These are phyloP conservation scores for Acipenser oxyrinchus DNA, from an alignment of 2,797 vertebrate species.

Conservation along the genomic window DNA sequence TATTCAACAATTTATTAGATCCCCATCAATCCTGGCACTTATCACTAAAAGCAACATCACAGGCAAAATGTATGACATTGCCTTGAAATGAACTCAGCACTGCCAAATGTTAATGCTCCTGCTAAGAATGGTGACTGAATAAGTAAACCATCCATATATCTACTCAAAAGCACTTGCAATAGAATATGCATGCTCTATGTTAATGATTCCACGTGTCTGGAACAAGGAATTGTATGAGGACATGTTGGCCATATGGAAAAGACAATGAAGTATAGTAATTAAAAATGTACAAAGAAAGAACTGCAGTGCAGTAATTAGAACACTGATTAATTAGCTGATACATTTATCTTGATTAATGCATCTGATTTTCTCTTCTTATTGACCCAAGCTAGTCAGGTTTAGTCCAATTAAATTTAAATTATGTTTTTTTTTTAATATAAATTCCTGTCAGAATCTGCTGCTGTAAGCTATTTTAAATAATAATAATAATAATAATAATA, in stretches of 20 bases:
- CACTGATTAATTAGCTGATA: slow-evolving; percentile 99
- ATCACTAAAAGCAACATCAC: slow-evolving; percentile 29
- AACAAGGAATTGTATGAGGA: slow-evolving; percentile 59
- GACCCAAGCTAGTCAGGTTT: slow-evolving; percentile 89
- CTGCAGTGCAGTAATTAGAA: slow-evolving; percentile 93
- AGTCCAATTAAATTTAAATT: slow-evolving; percentile 98
- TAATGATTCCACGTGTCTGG: slow-evolving; percentile 38
- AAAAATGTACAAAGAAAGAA: slow-evolving; percentile 96
- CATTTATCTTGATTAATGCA: slow-evolving; percentile 99
- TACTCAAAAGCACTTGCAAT: neutral
- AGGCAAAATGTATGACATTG: slow-evolving; percentile 2
- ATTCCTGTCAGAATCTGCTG: slow-evolving; percentile 60
- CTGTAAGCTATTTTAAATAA: slow-evolving; percentile 43
- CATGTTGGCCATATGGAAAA: slow-evolving; percentile 91
- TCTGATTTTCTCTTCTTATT: slow-evolving; percentile 92
- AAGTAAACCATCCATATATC: slow-evolving; percentile 1
- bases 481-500: too few species aligned
- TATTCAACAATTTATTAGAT: slow-evolving; percentile 67
- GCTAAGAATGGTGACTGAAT: slow-evolving; percentile 2
- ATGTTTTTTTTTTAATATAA: slow-evolving; percentile 71
- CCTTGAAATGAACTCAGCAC: slow-evolving; percentile 2
- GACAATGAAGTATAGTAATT: slow-evolving; percentile 98
- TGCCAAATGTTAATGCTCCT: neutral
- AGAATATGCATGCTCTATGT: slow-evolving; percentile 27
- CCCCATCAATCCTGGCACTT: slow-evolving; percentile 48